A percentile compares a stretch with the other conserved stretches of the same genome.
Evolutionary conservation across 2,797 vertebrate genomes (phyloP).

Genomic region (Ambastaia sidthimunki): DNA sequence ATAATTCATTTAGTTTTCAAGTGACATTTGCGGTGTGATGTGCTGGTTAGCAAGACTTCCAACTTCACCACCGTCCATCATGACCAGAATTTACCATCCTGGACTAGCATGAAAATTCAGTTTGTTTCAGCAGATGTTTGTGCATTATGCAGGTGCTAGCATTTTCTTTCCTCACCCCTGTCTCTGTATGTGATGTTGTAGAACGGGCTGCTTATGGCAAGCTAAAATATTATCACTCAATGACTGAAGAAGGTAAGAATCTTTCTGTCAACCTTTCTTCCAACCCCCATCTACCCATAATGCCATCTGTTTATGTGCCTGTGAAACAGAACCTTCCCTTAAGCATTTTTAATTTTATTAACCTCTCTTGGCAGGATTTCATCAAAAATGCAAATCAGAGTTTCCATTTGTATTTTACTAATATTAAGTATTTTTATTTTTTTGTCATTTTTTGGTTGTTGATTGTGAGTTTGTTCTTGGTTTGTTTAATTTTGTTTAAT

Average conservation of each 20-base stretch:
- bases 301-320: slow-evolving; percentile 57
- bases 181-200: slow-evolving; percentile 99
- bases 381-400: slow-evolving; percentile 77
- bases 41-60: too few relatives aligned
- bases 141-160: slow-evolving; percentile 25
- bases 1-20: too few relatives aligned
- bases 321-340: slow-evolving; percentile 41
- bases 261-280: slow-evolving; percentile 62
- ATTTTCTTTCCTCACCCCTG: slow-evolving; percentile 87
- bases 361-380: slow-evolving; percentile 83
- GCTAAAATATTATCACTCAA: slow-evolving; percentile 99
- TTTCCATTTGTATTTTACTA: slow-evolving; percentile 69
- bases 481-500: background rate
- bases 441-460: slow-evolving; percentile 14
- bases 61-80: background rate
- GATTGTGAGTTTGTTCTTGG: background rate
- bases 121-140: slow-evolving; percentile 35
- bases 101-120: background rate
- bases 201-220: slow-evolving; percentile 99
- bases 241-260: slow-evolving; percentile 99
- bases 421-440: slow-evolving; percentile 19
- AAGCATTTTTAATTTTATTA: slow-evolving; percentile 68
- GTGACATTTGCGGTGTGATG: too few relatives aligned
- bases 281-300: slow-evolving; percentile 38
- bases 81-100: background rate